A percentile compares a stretch with the other conserved stretches of the same genome.
These are phyloP conservation scores for Mormyrus lacerda DNA, from an alignment of 2,113 vertebrate species.

Conservation along the genomic window DNA sequence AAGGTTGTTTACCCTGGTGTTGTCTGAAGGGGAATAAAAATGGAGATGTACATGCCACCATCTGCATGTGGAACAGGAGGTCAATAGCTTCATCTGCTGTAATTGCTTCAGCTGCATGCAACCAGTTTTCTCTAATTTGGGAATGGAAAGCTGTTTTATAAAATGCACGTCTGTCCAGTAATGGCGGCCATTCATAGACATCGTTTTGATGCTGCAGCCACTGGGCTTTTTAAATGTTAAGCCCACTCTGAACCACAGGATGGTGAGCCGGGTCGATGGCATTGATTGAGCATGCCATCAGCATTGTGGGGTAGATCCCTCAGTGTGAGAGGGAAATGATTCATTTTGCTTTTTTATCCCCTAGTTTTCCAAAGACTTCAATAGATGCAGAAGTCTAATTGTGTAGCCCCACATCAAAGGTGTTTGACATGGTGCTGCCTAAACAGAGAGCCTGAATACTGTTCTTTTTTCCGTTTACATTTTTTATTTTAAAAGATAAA, in stretches of 20 bases:
- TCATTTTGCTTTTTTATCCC: constrained; percentile 6
- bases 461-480: neutral
- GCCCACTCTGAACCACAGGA: constrained; percentile 32
- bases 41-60: constrained; percentile 14
- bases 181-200: constrained; percentile 40
- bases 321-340: constrained; percentile 19
- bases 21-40: constrained; percentile 44
- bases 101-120: constrained; percentile 38
- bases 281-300: constrained; percentile 55
- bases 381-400: constrained; percentile 22
- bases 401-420: constrained; percentile 5
- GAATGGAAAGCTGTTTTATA: neutral
- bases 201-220: constrained; percentile 52
- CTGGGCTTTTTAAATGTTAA: constrained; percentile 41
- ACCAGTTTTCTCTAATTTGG: neutral
- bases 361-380: constrained; percentile 11
- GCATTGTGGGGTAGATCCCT: constrained; percentile 30
- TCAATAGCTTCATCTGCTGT: constrained; percentile 45
- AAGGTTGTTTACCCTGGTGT: constrained; percentile 54
- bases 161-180: constrained; percentile 32
- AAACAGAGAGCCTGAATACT: neutral
- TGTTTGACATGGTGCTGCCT: neutral
- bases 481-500: neutral
- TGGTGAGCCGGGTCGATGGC: constrained; percentile 47
- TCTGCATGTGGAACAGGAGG: constrained; percentile 28